Evolutionary conservation across 2,113 vertebrate species (phyloP).

Genomic region (Heloderma charlesbogerti): DNA sequence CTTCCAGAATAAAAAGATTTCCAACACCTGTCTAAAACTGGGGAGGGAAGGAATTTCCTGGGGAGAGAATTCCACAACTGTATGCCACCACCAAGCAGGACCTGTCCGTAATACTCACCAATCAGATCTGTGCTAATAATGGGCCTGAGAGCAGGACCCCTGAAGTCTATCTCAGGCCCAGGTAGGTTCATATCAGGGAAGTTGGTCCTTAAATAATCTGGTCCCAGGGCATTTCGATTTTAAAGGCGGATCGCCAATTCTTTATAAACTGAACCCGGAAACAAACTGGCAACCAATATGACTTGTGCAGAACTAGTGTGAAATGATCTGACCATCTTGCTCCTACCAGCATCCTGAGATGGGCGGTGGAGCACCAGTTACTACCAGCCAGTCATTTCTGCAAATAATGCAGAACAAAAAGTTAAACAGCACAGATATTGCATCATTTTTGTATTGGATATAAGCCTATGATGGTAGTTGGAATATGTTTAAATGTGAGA

Average conservation of each 20-base stretch:
- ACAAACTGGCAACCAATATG: background rate
- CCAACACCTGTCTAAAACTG: too few relatives aligned
- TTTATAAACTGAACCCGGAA: background rate
- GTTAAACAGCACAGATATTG: background rate
- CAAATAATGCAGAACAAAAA: background rate
- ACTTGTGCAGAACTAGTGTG: background rate
- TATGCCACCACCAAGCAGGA: too few relatives aligned
- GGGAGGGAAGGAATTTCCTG: too few relatives aligned
- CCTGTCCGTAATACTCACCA: too few relatives aligned
- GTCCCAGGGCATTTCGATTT: too few relatives aligned
- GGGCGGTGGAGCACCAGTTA: background rate
- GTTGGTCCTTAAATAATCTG: background rate
- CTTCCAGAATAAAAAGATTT: too few relatives aligned
- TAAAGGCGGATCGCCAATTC: too few relatives aligned
- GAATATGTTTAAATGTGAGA: background rate
- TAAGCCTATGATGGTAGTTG: background rate
- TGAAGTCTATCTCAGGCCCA: background rate
- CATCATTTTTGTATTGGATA: background rate
- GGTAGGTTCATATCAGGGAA: background rate
- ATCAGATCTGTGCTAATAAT: background rate
- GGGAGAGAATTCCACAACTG: too few relatives aligned
- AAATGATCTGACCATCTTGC: too few relatives aligned
- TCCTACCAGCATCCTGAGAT: background rate
- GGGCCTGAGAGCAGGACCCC: too few relatives aligned
- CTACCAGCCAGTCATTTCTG: background rate